Base-by-base conservation (phyloP, 2,888 invertebrate genomes). In the Gandaritis pyraliata region DNA sequence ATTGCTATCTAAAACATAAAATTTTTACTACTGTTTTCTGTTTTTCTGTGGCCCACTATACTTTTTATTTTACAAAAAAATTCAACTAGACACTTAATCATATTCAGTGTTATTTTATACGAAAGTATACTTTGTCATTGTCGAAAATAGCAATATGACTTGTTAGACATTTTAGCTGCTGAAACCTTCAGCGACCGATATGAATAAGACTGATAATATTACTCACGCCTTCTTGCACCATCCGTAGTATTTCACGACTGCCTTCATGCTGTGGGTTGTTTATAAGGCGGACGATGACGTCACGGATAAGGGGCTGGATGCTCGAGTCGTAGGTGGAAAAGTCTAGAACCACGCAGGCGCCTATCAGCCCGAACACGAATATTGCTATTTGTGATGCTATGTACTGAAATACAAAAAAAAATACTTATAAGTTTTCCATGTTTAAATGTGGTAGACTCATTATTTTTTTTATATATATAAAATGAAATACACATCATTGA, bases 171-270 rank as follows among this genome's bases (percentile, higher is more conserved):
- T 33, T 33, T 1, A 33, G 8, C 33, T 10, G 8, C 10, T 33
- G 33, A 2, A 33, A 2, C 10, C 8, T 33, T 33, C 4, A 33
- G 10, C 10, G 8, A 33, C 23, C 5, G 39, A 39, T 13, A 18
- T 16, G n/a, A n/a, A n/a, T n/a, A n/a, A n/a, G n/a, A 18, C 15
- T 16, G 2, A 18, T n/a, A 47, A 30, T n/a, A n/a, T 36, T 53
- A 89, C 95, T 94, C 90, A 96, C 96, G 73, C 95, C 96, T 92
- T 97, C 97, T 82, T 98, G 97, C 49, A 97, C 95, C 93, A 96
- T 94, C 74, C 95, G 94, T 18, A 98, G 92, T 52, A 95, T 94
- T 70, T 93, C 90, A 54, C 94, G 87, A 50, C 96, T 95, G 69
- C 93, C 93, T 58, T 95, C 94, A 74, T 96, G 94, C 70, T 95